Evolutionary conservation across 2,113 vertebrate species (phyloP), one percentile per base, ranked within the genome.

Genomic region (Sterna hirundo): DNA sequence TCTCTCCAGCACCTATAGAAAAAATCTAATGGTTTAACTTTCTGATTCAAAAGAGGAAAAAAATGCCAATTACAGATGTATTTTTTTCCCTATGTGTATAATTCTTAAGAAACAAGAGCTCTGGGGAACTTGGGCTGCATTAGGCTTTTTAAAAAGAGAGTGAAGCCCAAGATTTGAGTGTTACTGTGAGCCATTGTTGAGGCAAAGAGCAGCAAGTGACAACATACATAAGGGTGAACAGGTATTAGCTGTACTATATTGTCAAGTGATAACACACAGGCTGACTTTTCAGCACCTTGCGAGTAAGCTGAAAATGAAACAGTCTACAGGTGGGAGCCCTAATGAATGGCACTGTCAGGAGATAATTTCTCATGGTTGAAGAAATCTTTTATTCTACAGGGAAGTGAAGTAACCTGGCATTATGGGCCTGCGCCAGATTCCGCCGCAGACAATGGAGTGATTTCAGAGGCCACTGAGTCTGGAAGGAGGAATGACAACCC

Each of bases 331-430:
- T 95, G 95, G 95, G 91, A 94, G 81, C 89, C 66, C 82, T 83
- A 85, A 90, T 91, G 94, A 97, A 95, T 89, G 76, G 86, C 84
- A 70, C 75, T 88, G 84, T 81, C 66, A 80, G 93, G 91, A 95
- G 91, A 94, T 80, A 87, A 95, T 83, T 97, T 93, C 84, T 96
- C 84, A 83, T 86, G 78, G 91, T 90, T 97, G 94, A 96, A 97
- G 87, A 93, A 96, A 95, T 94, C 97, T 95, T 97, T 95, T 97
- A 89, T 96, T 96, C 91, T 77, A 54, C 85, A 55, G 91, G 93
- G 86, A 96, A 97, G 91, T 90, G 94, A 95, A 95, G 94, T 95
- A 97, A 97, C 95, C 95, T 97, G 96, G 84, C 66, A 47, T 96
- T 90, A 66, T 95, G 87, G 82, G 80, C 84, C 93, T 91, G 84